Evolutionary conservation across 2,113 vertebrate species (phyloP), one percentile per base, ranked within the genome.

Genomic region (Litocranius walleri): DNA sequence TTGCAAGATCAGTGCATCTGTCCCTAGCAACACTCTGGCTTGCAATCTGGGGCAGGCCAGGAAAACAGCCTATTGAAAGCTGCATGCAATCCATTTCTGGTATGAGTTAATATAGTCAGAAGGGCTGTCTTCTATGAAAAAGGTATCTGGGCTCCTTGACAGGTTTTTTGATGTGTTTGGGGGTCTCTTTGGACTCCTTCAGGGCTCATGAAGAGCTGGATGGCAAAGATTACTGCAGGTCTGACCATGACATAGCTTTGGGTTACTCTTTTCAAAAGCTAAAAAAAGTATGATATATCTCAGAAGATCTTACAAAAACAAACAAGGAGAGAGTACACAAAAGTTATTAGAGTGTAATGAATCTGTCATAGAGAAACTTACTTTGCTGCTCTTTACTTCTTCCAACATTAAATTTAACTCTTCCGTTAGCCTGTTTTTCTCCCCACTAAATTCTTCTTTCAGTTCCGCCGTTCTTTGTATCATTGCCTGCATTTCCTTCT

Each of bases 361-460:
- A 30, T 4, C 17, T 30, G 9, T 56, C 43, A 83, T 0, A 3
- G 40, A 95, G 27, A 81, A 84, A 98, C 98, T 98, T 82, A 99
- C 99, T 88, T 97, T 64, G 87, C 16, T 95, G n/a, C 80, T 99
- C 96, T 99, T 97, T 2, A 90, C 77, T 90, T 98, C 97, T 61
- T 98, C 97, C 36, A 91, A 90, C 64, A 94, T 36, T 56, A 81
- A 33, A 3, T 97, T 96, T 25, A 98, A 95, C 88, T 99, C 98
- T 95, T 98, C 98, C 59, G 93, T 83, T 80, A 99, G 98, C 7
- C 95, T 64, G 3, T 98, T 98, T 87, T 90, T 99, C 97, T 99
- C 99, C 21, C 86, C 52, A 8, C 97, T 95, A 43, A 97, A 91
- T 96, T 98, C 97, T 98, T 98, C 98, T 95, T 96, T 97, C 95